Conservation (phyloP, 2,888 invertebrate genomes). For the Trachelus stipa region DNA sequence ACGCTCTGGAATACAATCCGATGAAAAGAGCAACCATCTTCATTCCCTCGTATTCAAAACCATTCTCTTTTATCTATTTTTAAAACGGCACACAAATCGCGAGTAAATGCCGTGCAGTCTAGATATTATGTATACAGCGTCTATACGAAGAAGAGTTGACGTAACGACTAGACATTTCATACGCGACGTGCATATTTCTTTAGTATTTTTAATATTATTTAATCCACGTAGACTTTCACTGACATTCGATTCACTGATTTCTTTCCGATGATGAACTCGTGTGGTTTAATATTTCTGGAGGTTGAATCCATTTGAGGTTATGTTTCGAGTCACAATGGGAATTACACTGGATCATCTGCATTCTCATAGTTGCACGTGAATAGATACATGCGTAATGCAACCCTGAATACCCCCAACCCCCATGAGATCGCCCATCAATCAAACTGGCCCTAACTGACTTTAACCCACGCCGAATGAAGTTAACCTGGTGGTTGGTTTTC, state of each 20-base stretch:
- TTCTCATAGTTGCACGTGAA: background rate
- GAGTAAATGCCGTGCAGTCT: background rate
- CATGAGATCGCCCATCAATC: background rate
- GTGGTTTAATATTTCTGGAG: background rate
- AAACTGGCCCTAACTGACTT: background rate
- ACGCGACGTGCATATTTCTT: background rate
- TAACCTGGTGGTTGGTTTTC: slow-evolving; percentile 41
- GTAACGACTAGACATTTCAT: background rate
- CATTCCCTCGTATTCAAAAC: background rate
- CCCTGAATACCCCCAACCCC: background rate
- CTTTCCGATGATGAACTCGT: background rate
- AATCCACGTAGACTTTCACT: background rate
- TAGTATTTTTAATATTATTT: background rate
- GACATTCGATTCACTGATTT: background rate
- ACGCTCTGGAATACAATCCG: background rate
- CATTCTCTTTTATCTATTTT: background rate
- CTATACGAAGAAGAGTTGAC: background rate
- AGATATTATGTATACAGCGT: background rate
- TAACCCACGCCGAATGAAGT: background rate
- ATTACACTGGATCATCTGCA: background rate
- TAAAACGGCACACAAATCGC: background rate
- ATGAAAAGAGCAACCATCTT: background rate
- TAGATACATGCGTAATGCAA: background rate
- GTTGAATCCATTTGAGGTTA: background rate
- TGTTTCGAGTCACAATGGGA: background rate